Evolutionary conservation across 2,888 invertebrate genomes (phyloP).

Genomic region (Lasioglossum villosulum): DNA sequence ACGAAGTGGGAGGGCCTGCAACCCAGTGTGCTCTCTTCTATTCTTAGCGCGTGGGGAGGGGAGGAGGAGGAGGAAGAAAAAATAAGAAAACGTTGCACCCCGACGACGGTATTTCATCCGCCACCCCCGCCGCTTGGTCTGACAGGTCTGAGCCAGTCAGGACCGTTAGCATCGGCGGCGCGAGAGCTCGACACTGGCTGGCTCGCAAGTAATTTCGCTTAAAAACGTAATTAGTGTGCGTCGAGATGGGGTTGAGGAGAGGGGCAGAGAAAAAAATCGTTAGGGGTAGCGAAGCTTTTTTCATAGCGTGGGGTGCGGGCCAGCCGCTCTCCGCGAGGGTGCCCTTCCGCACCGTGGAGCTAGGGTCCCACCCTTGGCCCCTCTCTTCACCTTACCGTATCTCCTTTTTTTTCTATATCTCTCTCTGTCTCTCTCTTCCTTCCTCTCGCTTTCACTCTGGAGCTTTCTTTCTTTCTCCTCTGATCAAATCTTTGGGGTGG

Average conservation of each 20-base stretch:
- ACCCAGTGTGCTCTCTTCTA: not conserved
- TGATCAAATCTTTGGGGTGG: constrained; percentile 79
- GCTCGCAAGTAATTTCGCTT: constrained; percentile 83
- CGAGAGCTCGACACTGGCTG: constrained; percentile 51
- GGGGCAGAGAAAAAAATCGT: constrained; percentile 73
- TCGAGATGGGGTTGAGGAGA: constrained; percentile 78
- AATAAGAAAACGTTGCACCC: constrained; percentile 32
- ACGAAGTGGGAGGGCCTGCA: not conserved
- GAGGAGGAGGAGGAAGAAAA: not conserved
- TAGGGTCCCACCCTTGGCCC: constrained; percentile 73
- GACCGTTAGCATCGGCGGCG: constrained; percentile 56
- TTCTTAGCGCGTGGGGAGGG: not conserved
- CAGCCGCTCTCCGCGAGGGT: constrained; percentile 70
- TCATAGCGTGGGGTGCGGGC: constrained; percentile 75
- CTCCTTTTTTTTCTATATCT: constrained; percentile 42
- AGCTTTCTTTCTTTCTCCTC: constrained; percentile 3
- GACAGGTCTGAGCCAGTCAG: constrained; percentile 50
- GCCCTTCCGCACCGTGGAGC: constrained; percentile 63
- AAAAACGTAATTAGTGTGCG: constrained; percentile 83
- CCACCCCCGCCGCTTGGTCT: constrained; percentile 23
- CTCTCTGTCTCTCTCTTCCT: not conserved
- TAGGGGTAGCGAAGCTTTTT: constrained; percentile 80
- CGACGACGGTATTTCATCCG: constrained; percentile 67
- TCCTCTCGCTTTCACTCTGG: not conserved
- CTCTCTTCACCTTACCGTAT: constrained; percentile 55